phyloP scores from a whole-genome alignment of 2,888 invertebrate genomes.

The Platycnemis pennipes region DNA sequence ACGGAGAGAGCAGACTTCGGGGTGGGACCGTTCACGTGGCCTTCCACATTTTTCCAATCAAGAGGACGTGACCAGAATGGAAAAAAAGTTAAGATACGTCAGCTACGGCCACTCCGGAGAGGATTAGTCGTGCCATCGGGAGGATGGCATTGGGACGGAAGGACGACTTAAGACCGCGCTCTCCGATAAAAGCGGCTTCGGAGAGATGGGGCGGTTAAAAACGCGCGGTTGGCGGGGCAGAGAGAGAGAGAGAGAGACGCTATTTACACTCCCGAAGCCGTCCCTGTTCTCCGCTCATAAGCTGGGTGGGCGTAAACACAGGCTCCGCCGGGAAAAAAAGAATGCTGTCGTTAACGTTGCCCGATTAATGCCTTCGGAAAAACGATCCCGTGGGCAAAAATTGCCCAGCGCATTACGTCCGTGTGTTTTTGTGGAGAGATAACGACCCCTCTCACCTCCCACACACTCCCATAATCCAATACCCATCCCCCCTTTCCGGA shows the following conservation, averaged over 20 bases:
- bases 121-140: neutral
- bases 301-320: neutral
- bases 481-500: neutral
- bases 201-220: neutral
- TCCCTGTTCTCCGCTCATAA: neutral
- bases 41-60: neutral
- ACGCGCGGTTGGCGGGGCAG: neutral
- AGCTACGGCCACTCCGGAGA: neutral
- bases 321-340: neutral
- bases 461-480: neutral
- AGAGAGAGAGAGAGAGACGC: neutral
- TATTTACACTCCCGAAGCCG: neutral
- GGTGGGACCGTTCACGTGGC: neutral
- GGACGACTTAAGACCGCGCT: neutral
- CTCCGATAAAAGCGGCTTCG: neutral
- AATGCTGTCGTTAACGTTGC: neutral
- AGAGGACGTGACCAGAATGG: neutral
- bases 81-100: neutral
- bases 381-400: constrained; percentile 28
- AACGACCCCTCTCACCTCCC: constrained; percentile 10
- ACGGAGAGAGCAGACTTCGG: neutral
- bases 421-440: constrained; percentile 13
- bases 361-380: constrained; percentile 32
- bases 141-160: neutral
- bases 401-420: constrained; percentile 6